Percentiles rank a stretch among this genome's conserved stretches.
phyloP scores from a whole-genome alignment of 2,797 vertebrate genomes.

The Fistularia commersonii region DNA sequence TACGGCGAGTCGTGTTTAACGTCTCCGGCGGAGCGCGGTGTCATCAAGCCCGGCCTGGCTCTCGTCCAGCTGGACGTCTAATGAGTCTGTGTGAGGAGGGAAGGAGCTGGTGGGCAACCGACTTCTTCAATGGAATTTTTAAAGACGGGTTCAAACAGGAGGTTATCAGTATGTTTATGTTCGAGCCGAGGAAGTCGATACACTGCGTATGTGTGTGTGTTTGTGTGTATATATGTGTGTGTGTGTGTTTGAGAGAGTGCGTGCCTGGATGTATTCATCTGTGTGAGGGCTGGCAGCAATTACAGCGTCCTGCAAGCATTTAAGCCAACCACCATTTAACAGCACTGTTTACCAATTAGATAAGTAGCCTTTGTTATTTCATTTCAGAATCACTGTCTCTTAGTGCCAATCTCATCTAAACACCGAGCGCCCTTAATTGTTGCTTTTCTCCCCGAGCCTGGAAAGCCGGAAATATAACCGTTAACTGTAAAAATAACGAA shows the following conservation, averaged over 20 bases:
- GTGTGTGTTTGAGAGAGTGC: conserved; percentile 34
- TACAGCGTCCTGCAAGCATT: conserved; percentile 78
- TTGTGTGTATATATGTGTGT: too few species aligned
- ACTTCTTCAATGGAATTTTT: conserved; percentile 64
- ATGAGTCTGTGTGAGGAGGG: conserved; percentile 46
- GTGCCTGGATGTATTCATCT: conserved; percentile 32
- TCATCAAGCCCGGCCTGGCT: conserved; percentile 57
- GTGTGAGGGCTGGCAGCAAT: conserved; percentile 78
- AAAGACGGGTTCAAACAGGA: conserved; percentile 59
- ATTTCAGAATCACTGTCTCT: conserved; percentile 74
- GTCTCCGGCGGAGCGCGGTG: conserved; percentile 49
- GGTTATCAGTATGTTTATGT: conserved; percentile 70
- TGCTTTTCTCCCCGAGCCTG: too few species aligned
- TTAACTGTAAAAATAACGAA: too few species aligned
- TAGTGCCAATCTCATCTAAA: conserved; percentile 62
- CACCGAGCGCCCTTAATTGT: too few species aligned
- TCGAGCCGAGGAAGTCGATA: conserved; percentile 47
- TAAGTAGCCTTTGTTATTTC: conserved; percentile 79
- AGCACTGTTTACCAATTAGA: conserved; percentile 82
- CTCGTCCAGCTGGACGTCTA: conserved; percentile 52
- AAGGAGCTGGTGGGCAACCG: conserved; percentile 9
- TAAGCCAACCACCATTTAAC: conserved; percentile 77
- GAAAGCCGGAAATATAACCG: too few species aligned
- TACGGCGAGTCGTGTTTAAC: conserved; percentile 43
- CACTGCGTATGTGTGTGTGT: conserved; percentile 8